Evolutionary conservation across 2,797 vertebrate genomes (phyloP).

Genomic region (Micropoecilia bifurca): DNA sequence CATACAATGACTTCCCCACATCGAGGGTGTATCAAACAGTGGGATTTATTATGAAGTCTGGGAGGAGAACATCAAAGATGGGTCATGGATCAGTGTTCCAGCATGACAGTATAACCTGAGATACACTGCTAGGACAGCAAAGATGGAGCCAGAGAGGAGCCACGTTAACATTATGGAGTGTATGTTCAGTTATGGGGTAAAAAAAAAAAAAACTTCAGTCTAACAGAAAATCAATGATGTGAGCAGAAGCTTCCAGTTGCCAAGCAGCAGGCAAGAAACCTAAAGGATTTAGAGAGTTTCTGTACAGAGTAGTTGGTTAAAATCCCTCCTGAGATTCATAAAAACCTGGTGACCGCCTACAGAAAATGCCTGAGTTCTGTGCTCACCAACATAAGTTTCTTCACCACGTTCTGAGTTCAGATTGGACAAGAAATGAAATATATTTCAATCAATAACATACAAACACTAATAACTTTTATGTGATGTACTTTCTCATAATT

Average conservation of each 20-base stretch:
- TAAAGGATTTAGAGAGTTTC: neutral
- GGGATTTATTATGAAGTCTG: neutral
- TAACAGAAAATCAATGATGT: constrained; percentile 4
- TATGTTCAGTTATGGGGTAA: neutral
- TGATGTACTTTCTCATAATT: neutral
- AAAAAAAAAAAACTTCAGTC: neutral
- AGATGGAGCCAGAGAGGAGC: neutral
- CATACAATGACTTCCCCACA: neutral
- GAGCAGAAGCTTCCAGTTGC: constrained; percentile 1
- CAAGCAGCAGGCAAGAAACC: neutral
- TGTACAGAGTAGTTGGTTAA: neutral
- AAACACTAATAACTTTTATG: neutral
- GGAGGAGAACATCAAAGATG: neutral
- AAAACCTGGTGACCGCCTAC: neutral
- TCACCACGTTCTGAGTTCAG: neutral
- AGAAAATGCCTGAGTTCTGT: neutral
- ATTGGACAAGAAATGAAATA: neutral
- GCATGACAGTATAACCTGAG: neutral
- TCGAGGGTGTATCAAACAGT: neutral
- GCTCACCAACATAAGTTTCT: neutral
- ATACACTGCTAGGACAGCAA: neutral
- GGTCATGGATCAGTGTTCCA: neutral
- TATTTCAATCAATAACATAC: neutral
- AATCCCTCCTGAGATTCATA: neutral
- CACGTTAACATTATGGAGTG: neutral